Evolutionary conservation across 2,113 vertebrate species (phyloP).

Genomic region (Diadophis punctatus): DNA sequence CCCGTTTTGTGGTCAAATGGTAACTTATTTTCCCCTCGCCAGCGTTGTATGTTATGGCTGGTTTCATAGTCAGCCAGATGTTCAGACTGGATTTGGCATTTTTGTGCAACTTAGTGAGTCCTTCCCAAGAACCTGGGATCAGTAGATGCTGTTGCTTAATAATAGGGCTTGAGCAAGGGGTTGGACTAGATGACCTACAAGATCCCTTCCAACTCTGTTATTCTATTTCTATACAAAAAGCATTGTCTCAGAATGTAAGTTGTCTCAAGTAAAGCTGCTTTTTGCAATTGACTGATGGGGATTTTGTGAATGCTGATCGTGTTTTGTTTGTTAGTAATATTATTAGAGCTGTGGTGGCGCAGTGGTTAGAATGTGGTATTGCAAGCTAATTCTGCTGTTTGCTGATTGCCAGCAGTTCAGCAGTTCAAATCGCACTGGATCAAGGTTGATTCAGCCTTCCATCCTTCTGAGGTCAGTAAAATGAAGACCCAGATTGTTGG

Average conservation of each 20-base stretch:
- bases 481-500: no score
- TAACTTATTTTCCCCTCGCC: neutral
- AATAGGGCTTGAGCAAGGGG: neutral
- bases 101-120: neutral
- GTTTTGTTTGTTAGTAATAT: neutral
- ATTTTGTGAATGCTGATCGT: neutral
- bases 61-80: neutral
- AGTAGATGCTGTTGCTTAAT: neutral
- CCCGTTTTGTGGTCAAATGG: neutral
- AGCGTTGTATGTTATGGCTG: neutral
- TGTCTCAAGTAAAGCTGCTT: neutral
- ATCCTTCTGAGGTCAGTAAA: no score
- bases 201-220: no score
- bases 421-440: no score
- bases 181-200: no score
- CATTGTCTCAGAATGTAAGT: neutral
- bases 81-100: neutral
- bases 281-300: neutral
- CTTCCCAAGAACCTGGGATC: neutral
- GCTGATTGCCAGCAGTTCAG: no score
- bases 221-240: neutral
- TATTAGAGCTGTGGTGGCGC: no score
- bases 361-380: no score
- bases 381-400: no score
- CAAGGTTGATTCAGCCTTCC: no score